phyloP scores from a whole-genome alignment of 2,113 vertebrate genomes.

The Oxyura jamaicensis region DNA sequence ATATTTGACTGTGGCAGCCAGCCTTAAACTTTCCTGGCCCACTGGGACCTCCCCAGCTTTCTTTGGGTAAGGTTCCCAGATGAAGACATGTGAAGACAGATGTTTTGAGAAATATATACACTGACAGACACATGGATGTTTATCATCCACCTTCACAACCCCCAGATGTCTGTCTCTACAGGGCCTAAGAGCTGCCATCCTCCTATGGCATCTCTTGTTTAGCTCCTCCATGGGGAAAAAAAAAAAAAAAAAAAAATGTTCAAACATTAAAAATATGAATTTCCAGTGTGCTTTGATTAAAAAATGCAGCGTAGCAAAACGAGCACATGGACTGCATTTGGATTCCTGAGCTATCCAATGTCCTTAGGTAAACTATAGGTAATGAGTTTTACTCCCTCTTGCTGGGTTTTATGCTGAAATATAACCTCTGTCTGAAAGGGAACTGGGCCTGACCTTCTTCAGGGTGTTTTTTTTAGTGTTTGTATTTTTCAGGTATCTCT shows the following conservation, averaged over 20 bases:
- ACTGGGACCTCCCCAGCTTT: rapidly evolving
- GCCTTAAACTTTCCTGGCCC: neutral
- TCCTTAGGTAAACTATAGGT: too few species aligned
- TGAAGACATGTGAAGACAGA: neutral
- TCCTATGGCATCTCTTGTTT: neutral
- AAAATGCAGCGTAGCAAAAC: neutral
- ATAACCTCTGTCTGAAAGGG: neutral
- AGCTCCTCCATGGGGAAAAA: neutral
- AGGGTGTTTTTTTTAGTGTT: neutral
- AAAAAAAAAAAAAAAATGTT: neutral
- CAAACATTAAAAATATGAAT: neutral
- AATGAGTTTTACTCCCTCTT: neutral
- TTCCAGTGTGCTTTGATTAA: rapidly evolving
- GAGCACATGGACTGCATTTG: neutral
- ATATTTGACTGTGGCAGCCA: rapidly evolving
- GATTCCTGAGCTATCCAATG: neutral
- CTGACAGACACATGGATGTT: neutral
- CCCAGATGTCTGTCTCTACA: rapidly evolving
- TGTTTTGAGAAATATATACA: neutral
- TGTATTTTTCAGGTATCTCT: neutral
- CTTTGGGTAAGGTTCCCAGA: neutral
- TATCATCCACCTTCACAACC: neutral
- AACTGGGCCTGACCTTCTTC: neutral
- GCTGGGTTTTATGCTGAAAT: neutral
- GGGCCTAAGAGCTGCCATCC: neutral